A percentile compares a stretch with the other conserved stretches of the same genome.
phyloP scores from a whole-genome alignment of 2,797 vertebrate species.

The Pangasius djambal region DNA sequence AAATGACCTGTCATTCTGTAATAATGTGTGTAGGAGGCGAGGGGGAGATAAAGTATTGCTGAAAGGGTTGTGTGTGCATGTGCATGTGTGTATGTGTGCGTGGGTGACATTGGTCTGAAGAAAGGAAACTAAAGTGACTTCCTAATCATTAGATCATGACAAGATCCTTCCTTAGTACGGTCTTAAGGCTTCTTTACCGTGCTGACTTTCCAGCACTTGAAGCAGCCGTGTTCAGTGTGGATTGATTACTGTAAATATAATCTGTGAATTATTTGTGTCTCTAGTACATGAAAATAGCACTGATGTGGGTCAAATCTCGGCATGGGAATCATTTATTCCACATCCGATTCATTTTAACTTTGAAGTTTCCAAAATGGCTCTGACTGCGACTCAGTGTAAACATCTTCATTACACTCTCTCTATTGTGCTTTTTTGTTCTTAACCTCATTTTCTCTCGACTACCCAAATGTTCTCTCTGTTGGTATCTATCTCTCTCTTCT shows the following conservation, averaged over 20 bases:
- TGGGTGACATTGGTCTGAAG: background rate
- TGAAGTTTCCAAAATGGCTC: background rate
- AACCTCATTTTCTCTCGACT: background rate
- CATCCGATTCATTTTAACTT: background rate
- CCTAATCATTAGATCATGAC: slow-evolving; percentile 10
- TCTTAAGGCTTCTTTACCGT: background rate
- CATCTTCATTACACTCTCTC: background rate
- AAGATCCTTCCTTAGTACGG: background rate
- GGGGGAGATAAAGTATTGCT: slow-evolving; percentile 17
- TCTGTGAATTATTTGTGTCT: background rate
- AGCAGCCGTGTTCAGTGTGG: background rate
- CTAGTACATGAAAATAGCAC: background rate
- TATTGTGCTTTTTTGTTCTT: background rate
- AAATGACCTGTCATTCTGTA: slow-evolving; percentile 38
- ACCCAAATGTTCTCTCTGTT: too few relatives aligned
- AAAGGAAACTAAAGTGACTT: slow-evolving; percentile 5
- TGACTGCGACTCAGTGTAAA: background rate
- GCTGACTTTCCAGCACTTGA: background rate
- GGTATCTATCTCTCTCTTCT: background rate
- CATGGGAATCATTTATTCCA: slow-evolving; percentile 10
- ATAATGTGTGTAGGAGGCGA: slow-evolving; percentile 29
- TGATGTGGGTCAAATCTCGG: background rate
- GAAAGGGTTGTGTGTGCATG: slow-evolving; percentile 9
- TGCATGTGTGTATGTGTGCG: background rate
- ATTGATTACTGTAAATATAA: background rate